Evolutionary conservation across 2,797 vertebrate genomes (phyloP).

Genomic region (Helarctos malayanus): DNA sequence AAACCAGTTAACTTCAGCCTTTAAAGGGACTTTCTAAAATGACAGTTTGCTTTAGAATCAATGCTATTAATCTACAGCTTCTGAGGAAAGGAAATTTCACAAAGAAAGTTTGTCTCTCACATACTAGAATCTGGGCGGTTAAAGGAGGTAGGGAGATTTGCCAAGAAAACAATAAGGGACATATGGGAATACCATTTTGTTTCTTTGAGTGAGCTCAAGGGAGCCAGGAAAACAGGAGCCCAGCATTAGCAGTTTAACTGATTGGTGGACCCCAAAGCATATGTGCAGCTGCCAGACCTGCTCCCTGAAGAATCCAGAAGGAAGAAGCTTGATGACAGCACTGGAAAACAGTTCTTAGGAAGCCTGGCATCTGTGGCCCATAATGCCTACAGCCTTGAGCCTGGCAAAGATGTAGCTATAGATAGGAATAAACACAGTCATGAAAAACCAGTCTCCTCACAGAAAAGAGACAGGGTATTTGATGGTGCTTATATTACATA

Average conservation of each 20-base stretch:
- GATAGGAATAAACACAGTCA: conserved; percentile 36
- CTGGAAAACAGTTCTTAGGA: conserved; percentile 73
- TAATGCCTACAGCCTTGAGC: conserved; percentile 21
- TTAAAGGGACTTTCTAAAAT: conserved; percentile 39
- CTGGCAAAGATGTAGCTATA: conserved; percentile 59
- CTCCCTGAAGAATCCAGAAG: conserved; percentile 73
- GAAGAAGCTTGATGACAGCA: conserved; percentile 76
- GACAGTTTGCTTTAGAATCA: conserved; percentile 55
- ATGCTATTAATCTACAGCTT: conserved; percentile 34
- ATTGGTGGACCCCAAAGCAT: conserved; percentile 75
- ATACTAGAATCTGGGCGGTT: conserved; percentile 74
- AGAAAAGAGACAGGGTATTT: conserved; percentile 63
- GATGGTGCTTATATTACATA: conserved; percentile 69
- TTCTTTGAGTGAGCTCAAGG: conserved; percentile 80
- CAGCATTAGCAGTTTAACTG: conserved; percentile 79
- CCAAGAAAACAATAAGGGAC: conserved; percentile 84
- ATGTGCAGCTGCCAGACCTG: conserved; percentile 72
- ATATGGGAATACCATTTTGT: conserved; percentile 85
- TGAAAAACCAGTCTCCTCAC: conserved; percentile 71
- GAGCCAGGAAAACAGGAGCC: conserved; percentile 85
- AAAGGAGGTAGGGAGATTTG: conserved; percentile 70
- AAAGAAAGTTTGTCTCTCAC: conserved; percentile 65
- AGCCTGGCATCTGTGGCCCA: conserved; percentile 67
- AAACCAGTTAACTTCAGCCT: not conserved
- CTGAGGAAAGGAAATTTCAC: conserved; percentile 47